Conservation (phyloP, 2,888 invertebrate species). For the Chrysolina oricalcia region DNA sequence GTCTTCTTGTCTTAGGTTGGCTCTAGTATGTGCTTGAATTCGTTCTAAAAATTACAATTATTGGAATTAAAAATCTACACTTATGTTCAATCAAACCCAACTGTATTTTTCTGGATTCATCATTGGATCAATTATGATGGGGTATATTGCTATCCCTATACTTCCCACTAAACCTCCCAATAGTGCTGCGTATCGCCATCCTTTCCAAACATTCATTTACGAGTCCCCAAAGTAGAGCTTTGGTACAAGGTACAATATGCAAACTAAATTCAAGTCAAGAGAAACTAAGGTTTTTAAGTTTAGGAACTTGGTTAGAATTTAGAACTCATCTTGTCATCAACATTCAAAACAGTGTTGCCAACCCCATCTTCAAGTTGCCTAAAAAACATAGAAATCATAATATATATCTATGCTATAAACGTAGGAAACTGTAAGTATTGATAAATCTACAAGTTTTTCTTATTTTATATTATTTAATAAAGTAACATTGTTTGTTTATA, state of each 20-base stretch:
- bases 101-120: slow-evolving; percentile 77
- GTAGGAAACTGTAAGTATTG: no score
- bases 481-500: no score
- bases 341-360: no score
- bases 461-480: no score
- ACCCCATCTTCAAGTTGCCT: no score
- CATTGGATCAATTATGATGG: slow-evolving; percentile 78
- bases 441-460: no score
- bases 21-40: slow-evolving; percentile 72
- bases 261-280: no score
- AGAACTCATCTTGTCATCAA: no score
- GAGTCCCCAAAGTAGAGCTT: neutral
- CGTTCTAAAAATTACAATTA: slow-evolving; percentile 65
- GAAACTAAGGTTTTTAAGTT: neutral
- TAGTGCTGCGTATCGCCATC: slow-evolving; percentile 76
- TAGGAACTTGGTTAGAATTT: neutral
- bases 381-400: no score
- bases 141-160: slow-evolving; percentile 75
- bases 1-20: slow-evolving; percentile 73
- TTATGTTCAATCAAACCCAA: slow-evolving; percentile 64
- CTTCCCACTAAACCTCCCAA: slow-evolving; percentile 75
- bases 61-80: neutral
- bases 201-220: slow-evolving; percentile 65
- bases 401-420: no score
- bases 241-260: neutral